Percentiles rank a stretch among this genome's conserved stretches.
Conservation (phyloP, 64 coral and sea anemone species). For the Montipora capricornis region DNA sequence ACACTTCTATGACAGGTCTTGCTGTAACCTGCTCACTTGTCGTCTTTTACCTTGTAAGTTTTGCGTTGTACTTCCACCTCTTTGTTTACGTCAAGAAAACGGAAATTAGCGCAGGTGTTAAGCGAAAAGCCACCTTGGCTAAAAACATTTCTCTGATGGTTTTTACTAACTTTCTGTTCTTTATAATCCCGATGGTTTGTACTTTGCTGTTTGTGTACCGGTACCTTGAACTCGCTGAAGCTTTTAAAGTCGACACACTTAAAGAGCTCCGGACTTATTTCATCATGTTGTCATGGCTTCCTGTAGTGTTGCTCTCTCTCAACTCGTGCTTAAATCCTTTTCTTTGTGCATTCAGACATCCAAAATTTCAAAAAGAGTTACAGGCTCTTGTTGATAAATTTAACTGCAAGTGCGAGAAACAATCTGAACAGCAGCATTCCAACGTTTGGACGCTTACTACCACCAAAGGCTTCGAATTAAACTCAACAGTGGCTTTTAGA, state of each 20-base stretch:
- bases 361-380: constrained; percentile 30
- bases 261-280: constrained; percentile 29
- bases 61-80: constrained; percentile 60
- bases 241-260: constrained; percentile 24
- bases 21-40: constrained; percentile 31
- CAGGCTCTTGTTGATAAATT: not conserved
- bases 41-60: constrained; percentile 34
- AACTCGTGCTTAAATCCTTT: constrained; percentile 77
- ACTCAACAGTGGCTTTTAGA: not conserved
- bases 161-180: constrained; percentile 61
- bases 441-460: not conserved
- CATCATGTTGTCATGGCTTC: constrained; percentile 65
- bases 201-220: constrained; percentile 57
- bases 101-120: constrained; percentile 40
- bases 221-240: not conserved
- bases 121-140: constrained; percentile 55
- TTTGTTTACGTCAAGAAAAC: constrained; percentile 38
- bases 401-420: not conserved
- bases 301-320: constrained; percentile 51
- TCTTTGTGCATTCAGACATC: constrained; percentile 68
- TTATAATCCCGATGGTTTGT: constrained; percentile 38
- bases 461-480: not conserved
- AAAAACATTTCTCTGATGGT: constrained; percentile 61
- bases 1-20: not conserved
- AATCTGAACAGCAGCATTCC: not conserved